A percentile compares a stretch with the other conserved stretches of the same genome.
phyloP scores from a whole-genome alignment of 2,888 invertebrate genomes.

The Venusia cambrica region DNA sequence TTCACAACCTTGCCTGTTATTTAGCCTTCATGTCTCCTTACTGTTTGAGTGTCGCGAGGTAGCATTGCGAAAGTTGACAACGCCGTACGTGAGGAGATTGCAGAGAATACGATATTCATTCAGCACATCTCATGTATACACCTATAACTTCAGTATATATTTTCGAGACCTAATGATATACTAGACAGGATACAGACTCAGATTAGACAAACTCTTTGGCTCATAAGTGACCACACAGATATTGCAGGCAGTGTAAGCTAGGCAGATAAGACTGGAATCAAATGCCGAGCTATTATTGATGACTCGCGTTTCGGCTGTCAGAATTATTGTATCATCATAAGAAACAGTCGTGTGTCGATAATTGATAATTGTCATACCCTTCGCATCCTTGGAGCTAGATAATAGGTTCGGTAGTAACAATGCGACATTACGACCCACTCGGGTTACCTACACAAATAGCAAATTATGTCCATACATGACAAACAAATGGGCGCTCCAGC shows the following conservation, averaged over 20 bases:
- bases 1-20: slow-evolving; percentile 52
- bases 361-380: slow-evolving; percentile 53
- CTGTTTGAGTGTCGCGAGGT: slow-evolving; percentile 67
- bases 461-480: slow-evolving; percentile 62
- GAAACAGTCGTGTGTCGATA: slow-evolving; percentile 51
- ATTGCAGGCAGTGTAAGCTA: too few species aligned
- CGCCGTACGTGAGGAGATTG: slow-evolving; percentile 68
- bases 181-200: too few species aligned
- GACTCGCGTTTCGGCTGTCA: too few species aligned
- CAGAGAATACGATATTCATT: slow-evolving; percentile 58
- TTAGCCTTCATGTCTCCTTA: slow-evolving; percentile 70
- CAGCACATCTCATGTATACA: slow-evolving; percentile 38
- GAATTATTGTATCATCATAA: slow-evolving; percentile 50
- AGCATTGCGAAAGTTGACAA: slow-evolving; percentile 78
- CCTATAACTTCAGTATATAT: slow-evolving; percentile 60
- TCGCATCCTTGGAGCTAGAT: slow-evolving; percentile 51
- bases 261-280: too few species aligned
- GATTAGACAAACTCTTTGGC: too few species aligned
- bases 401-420: slow-evolving; percentile 62
- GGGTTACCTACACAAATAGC: slow-evolving; percentile 60
- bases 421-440: slow-evolving; percentile 66
- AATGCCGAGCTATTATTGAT: too few species aligned
- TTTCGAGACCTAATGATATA: slow-evolving; percentile 37
- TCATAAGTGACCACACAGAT: too few species aligned
- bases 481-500: slow-evolving; percentile 58